Base-by-base conservation (phyloP, 2,888 invertebrate genomes). In the Trilocha varians region DNA sequence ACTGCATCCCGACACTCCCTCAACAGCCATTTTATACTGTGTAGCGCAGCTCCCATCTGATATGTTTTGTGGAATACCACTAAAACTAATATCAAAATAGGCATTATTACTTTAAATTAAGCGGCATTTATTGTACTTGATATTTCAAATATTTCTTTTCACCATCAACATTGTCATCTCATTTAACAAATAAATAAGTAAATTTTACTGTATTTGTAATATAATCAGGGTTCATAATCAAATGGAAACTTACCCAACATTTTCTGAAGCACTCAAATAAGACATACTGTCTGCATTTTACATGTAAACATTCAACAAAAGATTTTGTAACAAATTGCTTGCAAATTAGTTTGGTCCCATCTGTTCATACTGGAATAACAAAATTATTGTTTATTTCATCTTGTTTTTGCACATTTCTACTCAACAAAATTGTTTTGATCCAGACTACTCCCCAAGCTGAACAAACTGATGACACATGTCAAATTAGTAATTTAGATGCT, bases 281-380 rank as follows among this genome's bases (percentile, higher is more conserved):
- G 87, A 87, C 87, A 87, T 87, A 65, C 55, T 86, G 78, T 61
- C 65, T 70, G 75, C 85, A 85, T 86, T 78, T 78, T 84, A 78
- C 64, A 71, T 71, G 71, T 67, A 70, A 65, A 55, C 64, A 53
- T 65, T 63, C 68, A 54, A 71, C 70, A 55, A 67, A 70, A 59
- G 54, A 51, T 61, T 63, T 52, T 65, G 65, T 57, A 59, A 64
- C 57, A 56, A 66, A 62, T 60, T 66, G 61, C 59, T 57, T 57
- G 59, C 62, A 55, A 59, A 59, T 63, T 54, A 55, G 58, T 62
- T 77, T 80, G 78, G 75, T 77, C 78, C 80, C 78, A 60, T 62
- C 61, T 65, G 69, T 68, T 78, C 75, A 77, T 79, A 71, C 80
- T 79, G 69, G 50, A 76, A 78, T 40, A 39, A 54, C 5, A 14